A percentile compares a stretch with the other conserved stretches of the same genome.
Evolutionary conservation across 2,797 vertebrate genomes (phyloP).

Genomic region (Loriculus beryllinus): DNA sequence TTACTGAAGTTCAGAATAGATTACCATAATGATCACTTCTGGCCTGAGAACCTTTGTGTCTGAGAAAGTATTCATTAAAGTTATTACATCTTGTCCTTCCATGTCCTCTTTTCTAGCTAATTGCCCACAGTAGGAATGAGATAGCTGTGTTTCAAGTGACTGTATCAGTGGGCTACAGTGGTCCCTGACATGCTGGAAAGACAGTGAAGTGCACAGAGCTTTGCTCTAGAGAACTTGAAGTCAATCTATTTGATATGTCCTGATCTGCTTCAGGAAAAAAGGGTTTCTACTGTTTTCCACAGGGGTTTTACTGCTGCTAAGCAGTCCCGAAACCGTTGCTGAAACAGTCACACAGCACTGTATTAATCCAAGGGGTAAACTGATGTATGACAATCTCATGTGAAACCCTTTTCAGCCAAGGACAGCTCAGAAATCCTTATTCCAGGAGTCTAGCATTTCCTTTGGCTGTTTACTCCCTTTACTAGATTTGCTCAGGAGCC

Average conservation of each 20-base stretch:
- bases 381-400: background rate
- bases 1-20: conserved; percentile 4
- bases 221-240: background rate
- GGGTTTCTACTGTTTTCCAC: background rate
- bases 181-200: background rate
- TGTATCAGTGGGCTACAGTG: background rate
- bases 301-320: background rate
- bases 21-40: background rate
- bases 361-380: background rate
- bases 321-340: background rate
- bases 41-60: background rate
- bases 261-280: background rate
- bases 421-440: background rate
- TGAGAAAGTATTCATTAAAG: conserved; percentile 23
- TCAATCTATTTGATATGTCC: background rate
- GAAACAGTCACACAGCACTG: background rate
- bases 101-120: background rate
- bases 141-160: background rate
- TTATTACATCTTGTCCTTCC: background rate
- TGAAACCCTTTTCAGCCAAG: background rate
- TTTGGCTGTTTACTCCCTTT: background rate
- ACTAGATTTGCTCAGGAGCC: background rate
- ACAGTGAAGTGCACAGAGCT: background rate
- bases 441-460: background rate
- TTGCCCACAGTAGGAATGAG: background rate